A percentile compares a stretch with the other conserved stretches of the same genome.
These are phyloP conservation scores for Gryllus longicercus DNA, from an alignment of 2,888 invertebrate species.

Conservation along the genomic window DNA sequence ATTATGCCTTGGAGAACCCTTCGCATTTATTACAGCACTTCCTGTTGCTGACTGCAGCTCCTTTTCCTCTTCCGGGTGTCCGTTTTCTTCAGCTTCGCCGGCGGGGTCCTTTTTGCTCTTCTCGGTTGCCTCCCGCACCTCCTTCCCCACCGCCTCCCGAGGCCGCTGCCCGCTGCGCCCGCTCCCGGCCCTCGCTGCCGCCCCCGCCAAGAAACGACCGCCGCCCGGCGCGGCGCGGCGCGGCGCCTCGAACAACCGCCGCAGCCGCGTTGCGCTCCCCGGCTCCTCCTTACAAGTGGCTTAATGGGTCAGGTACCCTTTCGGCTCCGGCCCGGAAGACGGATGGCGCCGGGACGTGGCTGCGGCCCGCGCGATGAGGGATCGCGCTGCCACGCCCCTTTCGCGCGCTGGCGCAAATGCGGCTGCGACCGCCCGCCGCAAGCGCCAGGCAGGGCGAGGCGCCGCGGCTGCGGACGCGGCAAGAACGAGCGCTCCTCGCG, in stretches of 20 bases:
- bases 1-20: too few species aligned
- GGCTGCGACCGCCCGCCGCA: background rate
- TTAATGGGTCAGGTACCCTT: conserved; percentile 7
- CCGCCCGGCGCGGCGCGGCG: background rate
- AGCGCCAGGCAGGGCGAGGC: background rate
- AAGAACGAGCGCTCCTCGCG: too few species aligned
- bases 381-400: background rate
- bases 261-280: too few species aligned
- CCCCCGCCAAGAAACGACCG: background rate
- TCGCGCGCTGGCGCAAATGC: background rate
- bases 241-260: too few species aligned
- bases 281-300: background rate
- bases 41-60: too few species aligned
- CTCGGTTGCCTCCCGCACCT: background rate
- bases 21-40: too few species aligned
- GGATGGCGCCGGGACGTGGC: background rate
- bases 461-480: too few species aligned
- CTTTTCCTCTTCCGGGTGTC: too few species aligned
- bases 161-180: background rate
- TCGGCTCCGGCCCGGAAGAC: background rate
- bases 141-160: background rate
- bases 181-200: background rate
- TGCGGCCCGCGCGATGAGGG: background rate
- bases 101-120: too few species aligned
- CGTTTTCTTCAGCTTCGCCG: too few species aligned